phyloP scores from a whole-genome alignment of 2,888 invertebrate genomes.

The Drosophila subquinaria region DNA sequence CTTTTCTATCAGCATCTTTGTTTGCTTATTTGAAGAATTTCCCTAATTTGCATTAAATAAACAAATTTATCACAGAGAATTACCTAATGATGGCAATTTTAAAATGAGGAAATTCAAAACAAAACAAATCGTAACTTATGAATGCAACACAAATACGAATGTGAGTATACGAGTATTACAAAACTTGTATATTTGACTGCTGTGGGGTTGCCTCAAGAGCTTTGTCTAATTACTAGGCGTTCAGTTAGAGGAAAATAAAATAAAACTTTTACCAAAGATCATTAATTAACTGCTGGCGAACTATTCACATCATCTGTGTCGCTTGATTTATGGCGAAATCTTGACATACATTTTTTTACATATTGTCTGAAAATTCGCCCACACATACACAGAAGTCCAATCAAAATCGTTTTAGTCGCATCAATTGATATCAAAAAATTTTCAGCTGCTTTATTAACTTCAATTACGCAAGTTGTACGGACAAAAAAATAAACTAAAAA shows the following conservation, averaged over 20 bases:
- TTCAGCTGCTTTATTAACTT: conserved; percentile 46
- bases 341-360: conserved; percentile 49
- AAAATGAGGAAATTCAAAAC: conserved; percentile 3
- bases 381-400: conserved; percentile 32
- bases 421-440: conserved; percentile 40
- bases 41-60: conserved; percentile 2
- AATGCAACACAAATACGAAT: conserved; percentile 29
- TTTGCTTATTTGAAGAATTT: conserved; percentile 1
- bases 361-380: conserved; percentile 23
- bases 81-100: conserved; percentile 14
- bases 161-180: conserved; percentile 20
- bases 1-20: not conserved
- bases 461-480: conserved; percentile 41
- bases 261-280: conserved; percentile 39
- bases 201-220: conserved; percentile 3
- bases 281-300: conserved; percentile 37
- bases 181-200: conserved; percentile 12
- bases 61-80: conserved; percentile 7
- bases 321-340: conserved; percentile 43
- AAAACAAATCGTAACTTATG: conserved; percentile 39
- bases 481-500: not conserved
- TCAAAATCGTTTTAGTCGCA: conserved; percentile 59
- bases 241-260: conserved; percentile 24
- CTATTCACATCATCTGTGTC: conserved; percentile 6
- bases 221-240: conserved; percentile 60